A percentile compares a stretch with the other conserved stretches of the same genome.
Evolutionary conservation across 1,140 invertebrate species (phyloP).

Genomic region (Helicorthomorpha holstii): DNA sequence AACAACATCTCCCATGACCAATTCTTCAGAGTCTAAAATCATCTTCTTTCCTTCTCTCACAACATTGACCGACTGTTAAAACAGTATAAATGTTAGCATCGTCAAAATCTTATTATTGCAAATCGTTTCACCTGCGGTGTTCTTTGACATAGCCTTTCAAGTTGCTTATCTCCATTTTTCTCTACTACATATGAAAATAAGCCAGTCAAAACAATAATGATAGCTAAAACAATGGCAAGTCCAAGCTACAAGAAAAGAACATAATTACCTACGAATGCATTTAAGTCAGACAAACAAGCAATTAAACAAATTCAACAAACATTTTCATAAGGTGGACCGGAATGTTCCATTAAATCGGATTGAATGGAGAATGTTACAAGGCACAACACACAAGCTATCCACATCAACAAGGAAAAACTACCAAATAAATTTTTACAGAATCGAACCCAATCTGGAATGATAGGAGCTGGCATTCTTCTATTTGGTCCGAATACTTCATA

Average conservation of each 20-base stretch:
- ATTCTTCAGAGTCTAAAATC: slow-evolving; percentile 70
- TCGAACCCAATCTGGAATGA: slow-evolving; percentile 94
- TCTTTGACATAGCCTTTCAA: neutral
- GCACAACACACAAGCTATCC: slow-evolving; percentile 93
- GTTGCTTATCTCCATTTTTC: neutral
- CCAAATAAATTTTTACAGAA: slow-evolving; percentile 97
- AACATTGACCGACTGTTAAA: slow-evolving; percentile 90
- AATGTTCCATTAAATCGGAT: slow-evolving; percentile 67
- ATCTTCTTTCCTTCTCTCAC: slow-evolving; percentile 85
- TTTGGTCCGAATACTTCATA: slow-evolving; percentile 88
- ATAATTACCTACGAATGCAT: too few relatives aligned
- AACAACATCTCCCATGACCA: slow-evolving; percentile 83
- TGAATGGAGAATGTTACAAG: slow-evolving; percentile 93
- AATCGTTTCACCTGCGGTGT: slow-evolving; percentile 10
- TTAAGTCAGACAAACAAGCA: neutral
- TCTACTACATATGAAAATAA: slow-evolving; percentile 8
- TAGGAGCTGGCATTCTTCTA: slow-evolving; percentile 81
- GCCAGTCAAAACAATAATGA: slow-evolving; percentile 3
- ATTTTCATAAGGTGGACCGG: slow-evolving; percentile 80
- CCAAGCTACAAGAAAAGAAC: slow-evolving; percentile 5
- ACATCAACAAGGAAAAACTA: slow-evolving; percentile 86
- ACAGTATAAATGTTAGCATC: neutral
- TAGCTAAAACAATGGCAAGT: slow-evolving; percentile 5
- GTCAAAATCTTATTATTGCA: neutral
- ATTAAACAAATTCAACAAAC: slow-evolving; percentile 10